Conservation (phyloP, 2,888 invertebrate species). For the Hypomecis punctinalis region DNA sequence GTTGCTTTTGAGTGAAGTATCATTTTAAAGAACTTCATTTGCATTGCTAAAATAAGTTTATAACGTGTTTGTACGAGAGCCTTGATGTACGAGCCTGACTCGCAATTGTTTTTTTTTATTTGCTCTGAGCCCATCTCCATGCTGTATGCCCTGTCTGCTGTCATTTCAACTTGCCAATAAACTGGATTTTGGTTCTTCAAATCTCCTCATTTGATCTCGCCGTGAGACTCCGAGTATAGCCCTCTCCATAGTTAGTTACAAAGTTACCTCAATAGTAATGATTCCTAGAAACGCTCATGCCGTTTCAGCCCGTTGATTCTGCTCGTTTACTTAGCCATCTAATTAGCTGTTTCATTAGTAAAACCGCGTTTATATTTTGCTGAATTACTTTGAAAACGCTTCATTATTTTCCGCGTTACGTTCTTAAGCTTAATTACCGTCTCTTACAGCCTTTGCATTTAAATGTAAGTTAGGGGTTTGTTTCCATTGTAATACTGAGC, state of each 20-base stretch:
- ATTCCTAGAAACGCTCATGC: conserved; percentile 4
- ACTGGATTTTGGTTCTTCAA: no score
- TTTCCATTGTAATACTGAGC: conserved; percentile 13
- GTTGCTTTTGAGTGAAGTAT: no score
- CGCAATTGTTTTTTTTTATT: no score
- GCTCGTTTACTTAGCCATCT: conserved; percentile 6
- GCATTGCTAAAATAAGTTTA: no score
- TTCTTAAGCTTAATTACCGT: conserved; percentile 53
- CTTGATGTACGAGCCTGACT: no score
- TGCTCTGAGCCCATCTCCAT: no score
- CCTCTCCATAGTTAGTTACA: not conserved
- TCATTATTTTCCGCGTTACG: conserved; percentile 41
- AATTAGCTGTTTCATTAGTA: conserved; percentile 26
- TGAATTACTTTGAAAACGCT: conserved; percentile 36
- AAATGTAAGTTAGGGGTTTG: conserved; percentile 72
- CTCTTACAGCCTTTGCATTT: conserved; percentile 70
- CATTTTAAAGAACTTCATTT: no score
- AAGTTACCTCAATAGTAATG: conserved; percentile 5
- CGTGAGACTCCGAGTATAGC: not conserved
- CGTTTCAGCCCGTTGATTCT: conserved; percentile 13
- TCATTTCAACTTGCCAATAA: no score
- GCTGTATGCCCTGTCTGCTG: no score
- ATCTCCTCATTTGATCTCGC: no score
- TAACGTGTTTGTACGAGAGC: no score
- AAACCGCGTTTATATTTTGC: conserved; percentile 25